Conservation (phyloP, 2,888 invertebrate species). For the Tetranychus piercei region DNA sequence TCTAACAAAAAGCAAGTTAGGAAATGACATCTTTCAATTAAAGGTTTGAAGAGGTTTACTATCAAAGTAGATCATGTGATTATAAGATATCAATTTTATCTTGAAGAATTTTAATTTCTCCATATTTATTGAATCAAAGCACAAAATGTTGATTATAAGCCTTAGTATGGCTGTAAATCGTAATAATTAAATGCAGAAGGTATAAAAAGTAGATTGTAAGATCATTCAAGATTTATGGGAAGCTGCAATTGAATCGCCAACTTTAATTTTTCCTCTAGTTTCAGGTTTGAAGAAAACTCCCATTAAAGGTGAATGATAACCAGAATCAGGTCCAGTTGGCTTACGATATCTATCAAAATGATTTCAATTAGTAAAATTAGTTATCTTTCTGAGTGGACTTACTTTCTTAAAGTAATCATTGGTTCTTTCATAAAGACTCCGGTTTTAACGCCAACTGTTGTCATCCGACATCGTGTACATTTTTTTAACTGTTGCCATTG, state of each 20-base stretch:
- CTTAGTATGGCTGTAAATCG: too few relatives aligned
- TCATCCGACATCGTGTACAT: conserved; percentile 1
- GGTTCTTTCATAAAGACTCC: not conserved
- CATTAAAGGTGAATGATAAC: not conserved
- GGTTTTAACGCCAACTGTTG: not conserved
- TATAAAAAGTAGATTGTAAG: not conserved
- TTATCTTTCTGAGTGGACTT: not conserved
- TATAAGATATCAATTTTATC: too few relatives aligned
- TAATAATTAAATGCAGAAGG: too few relatives aligned
- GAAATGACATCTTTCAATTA: too few relatives aligned
- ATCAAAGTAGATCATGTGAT: too few relatives aligned
- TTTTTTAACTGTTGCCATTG: not conserved
- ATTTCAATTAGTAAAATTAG: not conserved
- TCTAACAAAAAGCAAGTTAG: too few relatives aligned
- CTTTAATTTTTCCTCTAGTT: not conserved
- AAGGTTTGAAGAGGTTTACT: too few relatives aligned
- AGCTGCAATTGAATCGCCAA: not conserved
- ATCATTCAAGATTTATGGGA: not conserved
- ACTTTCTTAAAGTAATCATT: conserved; percentile 1
- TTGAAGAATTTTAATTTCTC: too few relatives aligned
- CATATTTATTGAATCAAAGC: too few relatives aligned
- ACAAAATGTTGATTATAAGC: too few relatives aligned
- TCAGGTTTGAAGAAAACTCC: not conserved
- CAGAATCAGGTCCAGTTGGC: not conserved
- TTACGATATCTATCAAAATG: not conserved